These are phyloP conservation scores for Zoanthus solanderi DNA, from an alignment of 92 coral and sea anemone species.

Conservation along the genomic window DNA sequence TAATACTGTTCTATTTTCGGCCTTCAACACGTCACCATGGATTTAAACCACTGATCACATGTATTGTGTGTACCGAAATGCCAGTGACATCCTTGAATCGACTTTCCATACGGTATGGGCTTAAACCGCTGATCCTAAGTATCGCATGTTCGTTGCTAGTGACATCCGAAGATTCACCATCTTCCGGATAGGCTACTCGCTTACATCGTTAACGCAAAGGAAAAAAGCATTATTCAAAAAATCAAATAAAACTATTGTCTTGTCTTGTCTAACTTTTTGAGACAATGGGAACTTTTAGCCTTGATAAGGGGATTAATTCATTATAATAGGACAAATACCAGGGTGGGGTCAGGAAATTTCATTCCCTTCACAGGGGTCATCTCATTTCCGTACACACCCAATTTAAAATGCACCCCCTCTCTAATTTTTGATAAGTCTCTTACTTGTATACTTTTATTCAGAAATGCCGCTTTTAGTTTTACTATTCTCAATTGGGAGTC, in stretches of 20 bases:
- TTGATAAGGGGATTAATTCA: not conserved
- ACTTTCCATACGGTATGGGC: too few species aligned
- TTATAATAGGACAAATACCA: not conserved
- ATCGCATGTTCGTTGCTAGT: too few species aligned
- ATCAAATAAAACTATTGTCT: not conserved
- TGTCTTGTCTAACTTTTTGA: not conserved
- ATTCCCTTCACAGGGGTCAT: slow-evolving; percentile 2
- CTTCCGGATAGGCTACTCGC: too few species aligned
- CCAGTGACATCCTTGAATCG: too few species aligned
- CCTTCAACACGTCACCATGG: too few species aligned
- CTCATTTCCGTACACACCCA: not conserved
- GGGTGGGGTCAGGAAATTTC: not conserved
- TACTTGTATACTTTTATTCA: slow-evolving; percentile 6
- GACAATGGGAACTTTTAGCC: not conserved
- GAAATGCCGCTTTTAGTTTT: not conserved
- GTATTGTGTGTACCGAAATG: too few species aligned
- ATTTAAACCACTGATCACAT: too few species aligned
- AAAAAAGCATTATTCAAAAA: too few species aligned
- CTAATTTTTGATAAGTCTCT: not conserved
- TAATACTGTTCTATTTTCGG: too few species aligned
- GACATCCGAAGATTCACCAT: too few species aligned
- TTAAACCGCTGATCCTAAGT: too few species aligned
- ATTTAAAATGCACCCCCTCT: not conserved
- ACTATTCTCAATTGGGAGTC: not conserved
- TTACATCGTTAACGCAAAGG: too few species aligned